Base-by-base conservation (phyloP, 2,888 invertebrate species). In the Leptinotarsa juncta region DNA sequence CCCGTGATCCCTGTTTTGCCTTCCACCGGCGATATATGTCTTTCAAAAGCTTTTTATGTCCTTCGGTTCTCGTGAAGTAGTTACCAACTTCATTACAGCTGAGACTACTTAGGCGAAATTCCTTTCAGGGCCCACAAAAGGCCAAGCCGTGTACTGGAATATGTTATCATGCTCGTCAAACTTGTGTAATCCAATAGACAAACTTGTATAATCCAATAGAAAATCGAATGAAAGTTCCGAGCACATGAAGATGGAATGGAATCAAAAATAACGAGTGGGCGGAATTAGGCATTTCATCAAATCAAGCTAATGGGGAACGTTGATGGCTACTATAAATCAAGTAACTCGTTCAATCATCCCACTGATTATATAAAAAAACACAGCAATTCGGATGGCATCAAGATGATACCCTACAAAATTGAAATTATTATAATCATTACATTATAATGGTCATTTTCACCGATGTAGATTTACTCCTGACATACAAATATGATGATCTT, bases 51-150 rank as follows among this genome's bases (percentile, higher is more conserved):
- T 51, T 23, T 50, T 23, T 18, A 67, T 15, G 15, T 67, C 4
- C 53, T 16, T 12, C 42, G 23, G 16, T 26, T 53, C 53, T 26
- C 26, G n/a, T 51, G 20, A 67, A 16, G 51, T 51, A 53, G 51
- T 51, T 51, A 67, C 14, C 16, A 23, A 50, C 51, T 67, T 53
- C 51, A 67, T 67, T 57, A 57, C 57, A 57, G 57, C 57, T 57
- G 23, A 57, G 57, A 57, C 20, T 57, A 57, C 57, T 57, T 57
- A 23, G 57, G 57, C 23, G 26, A 57, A 57, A 57, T 15, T 57
- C 57, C 26, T 12, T 23, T 57, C 26, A 15, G 26, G 57, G 20
- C 57, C 57, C 57, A 15, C 57, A 57, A 57, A 57, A 57, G 57
- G 15, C 57, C 23, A 23, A 23, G 57, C 57, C 20, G 57, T 23